Conservation (phyloP, 2,888 invertebrate genomes). For the Dolichomitus sp. region DNA sequence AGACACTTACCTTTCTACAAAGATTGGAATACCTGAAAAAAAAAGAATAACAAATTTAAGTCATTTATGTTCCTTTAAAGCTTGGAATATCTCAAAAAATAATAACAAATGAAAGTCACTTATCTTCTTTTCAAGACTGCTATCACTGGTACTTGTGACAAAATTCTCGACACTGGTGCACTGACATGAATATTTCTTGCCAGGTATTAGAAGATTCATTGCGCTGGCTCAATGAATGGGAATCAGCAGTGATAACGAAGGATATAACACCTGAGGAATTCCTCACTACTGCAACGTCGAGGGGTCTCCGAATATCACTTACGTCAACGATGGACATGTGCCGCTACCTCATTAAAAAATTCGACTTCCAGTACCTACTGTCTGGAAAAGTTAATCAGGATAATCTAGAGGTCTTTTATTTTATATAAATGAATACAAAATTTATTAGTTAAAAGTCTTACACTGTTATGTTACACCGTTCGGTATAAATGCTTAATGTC, state of each 20-base stretch:
- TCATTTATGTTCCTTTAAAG: not conserved
- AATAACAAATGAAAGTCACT: not conserved
- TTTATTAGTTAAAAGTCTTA: not conserved
- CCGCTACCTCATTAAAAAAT: constrained; percentile 54
- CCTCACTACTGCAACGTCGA: constrained; percentile 27
- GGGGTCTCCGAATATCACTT: constrained; percentile 40
- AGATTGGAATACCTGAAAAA: not conserved
- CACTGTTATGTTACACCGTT: not conserved
- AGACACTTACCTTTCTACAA: not conserved
- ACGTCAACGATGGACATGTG: constrained; percentile 56
- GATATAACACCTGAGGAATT: constrained; percentile 35
- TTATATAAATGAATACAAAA: not conserved
- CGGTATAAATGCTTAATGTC: not conserved
- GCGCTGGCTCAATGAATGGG: constrained; percentile 4
- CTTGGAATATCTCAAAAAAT: not conserved
- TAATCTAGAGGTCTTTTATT: constrained; percentile 64
- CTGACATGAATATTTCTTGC: constrained; percentile 12
- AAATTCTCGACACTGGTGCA: constrained; percentile 5
- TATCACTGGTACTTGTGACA: not conserved
- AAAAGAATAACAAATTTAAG: not conserved
- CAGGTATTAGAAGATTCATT: constrained; percentile 12
- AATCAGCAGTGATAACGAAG: constrained; percentile 1
- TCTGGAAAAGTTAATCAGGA: constrained; percentile 66
- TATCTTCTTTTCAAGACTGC: not conserved
- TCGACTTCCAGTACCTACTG: constrained; percentile 43